Evolutionary conservation across 2,797 vertebrate genomes (phyloP).

Genomic region (Alca torda): DNA sequence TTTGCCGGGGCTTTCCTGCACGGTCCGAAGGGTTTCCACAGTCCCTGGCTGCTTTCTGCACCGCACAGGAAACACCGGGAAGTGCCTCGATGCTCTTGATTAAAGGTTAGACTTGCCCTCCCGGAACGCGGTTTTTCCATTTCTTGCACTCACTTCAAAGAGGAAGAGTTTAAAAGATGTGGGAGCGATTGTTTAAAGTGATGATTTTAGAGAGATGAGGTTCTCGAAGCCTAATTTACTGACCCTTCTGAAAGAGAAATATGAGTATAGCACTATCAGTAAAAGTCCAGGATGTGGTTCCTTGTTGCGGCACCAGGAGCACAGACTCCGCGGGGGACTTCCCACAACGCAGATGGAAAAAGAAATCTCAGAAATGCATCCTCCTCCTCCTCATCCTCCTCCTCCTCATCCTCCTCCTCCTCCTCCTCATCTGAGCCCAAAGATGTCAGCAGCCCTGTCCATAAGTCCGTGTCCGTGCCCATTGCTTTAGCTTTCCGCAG

Average conservation of each 20-base stretch:
- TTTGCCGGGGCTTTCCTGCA: background rate
- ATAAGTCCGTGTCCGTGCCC: background rate
- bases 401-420: background rate
- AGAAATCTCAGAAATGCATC: background rate
- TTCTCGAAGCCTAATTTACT: background rate
- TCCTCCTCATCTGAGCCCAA: background rate
- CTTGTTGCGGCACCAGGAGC: background rate
- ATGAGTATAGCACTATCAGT: background rate
- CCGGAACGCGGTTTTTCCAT: accelerated
- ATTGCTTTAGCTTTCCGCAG: background rate
- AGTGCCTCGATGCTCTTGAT: background rate
- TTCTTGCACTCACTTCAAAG: background rate
- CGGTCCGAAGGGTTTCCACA: background rate
- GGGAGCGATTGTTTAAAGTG: background rate
- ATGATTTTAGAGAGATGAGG: background rate
- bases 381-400: background rate
- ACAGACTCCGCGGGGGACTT: background rate
- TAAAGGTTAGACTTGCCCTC: background rate
- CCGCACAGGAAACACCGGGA: background rate
- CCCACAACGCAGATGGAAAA: background rate
- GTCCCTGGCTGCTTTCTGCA: background rate
- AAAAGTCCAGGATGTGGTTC: background rate
- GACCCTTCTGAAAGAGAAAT: background rate
- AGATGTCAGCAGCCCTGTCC: background rate
- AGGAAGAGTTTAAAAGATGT: background rate